A percentile compares a stretch with the other conserved stretches of the same genome.
phyloP scores from a whole-genome alignment of 1,140 invertebrate genomes.

The Pseudomyrmex dendroicus region DNA sequence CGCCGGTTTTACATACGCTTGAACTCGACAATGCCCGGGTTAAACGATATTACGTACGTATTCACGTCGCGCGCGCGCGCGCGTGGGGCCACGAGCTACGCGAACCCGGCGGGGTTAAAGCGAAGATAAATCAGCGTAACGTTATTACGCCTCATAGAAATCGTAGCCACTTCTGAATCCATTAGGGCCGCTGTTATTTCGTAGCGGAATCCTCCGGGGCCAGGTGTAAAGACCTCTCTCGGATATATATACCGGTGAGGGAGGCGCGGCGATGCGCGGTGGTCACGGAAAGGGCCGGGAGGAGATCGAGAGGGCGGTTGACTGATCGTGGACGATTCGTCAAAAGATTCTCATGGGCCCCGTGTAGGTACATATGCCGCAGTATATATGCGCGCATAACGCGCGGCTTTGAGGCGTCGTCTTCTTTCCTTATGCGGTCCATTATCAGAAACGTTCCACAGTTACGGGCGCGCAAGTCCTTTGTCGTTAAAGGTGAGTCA shows the following conservation, averaged over 20 bases:
- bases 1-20: constrained; percentile 78
- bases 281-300: background rate
- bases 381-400: background rate
- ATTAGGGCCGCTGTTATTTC: constrained; percentile 72
- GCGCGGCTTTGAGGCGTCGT: constrained; percentile 13
- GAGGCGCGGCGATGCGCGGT: background rate
- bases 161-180: constrained; percentile 77
- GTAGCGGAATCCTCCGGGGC: constrained; percentile 58
- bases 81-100: constrained; percentile 49
- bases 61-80: constrained; percentile 52
- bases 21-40: constrained; percentile 77
- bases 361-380: background rate
- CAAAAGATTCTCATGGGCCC: constrained; percentile 58
- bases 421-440: constrained; percentile 16
- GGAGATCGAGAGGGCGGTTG: constrained; percentile 60
- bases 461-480: constrained; percentile 54
- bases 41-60: constrained; percentile 77
- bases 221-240: constrained; percentile 62
- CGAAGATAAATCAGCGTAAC: constrained; percentile 78
- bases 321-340: constrained; percentile 71
- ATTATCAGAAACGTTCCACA: constrained; percentile 28
- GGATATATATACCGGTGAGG: constrained; percentile 23
- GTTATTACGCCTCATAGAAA: constrained; percentile 77
- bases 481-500: constrained; percentile 77
- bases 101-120: constrained; percentile 70